Evolutionary conservation across 1,140 invertebrate genomes (phyloP).

Genomic region (Trichonephila inaurata): DNA sequence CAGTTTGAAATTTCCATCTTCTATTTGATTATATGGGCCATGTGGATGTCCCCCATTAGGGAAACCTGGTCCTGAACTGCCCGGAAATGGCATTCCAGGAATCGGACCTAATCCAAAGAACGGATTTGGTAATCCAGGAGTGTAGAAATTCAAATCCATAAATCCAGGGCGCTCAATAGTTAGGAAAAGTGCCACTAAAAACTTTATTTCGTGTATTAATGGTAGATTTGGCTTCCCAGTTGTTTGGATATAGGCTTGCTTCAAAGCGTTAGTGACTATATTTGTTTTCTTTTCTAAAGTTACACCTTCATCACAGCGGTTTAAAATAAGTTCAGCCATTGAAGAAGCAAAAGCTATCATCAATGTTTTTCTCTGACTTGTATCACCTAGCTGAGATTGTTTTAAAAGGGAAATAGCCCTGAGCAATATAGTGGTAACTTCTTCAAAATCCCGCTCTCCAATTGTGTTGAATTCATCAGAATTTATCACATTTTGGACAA

Average conservation of each 20-base stretch:
- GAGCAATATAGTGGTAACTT: not conserved
- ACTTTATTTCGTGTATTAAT: slow-evolving; percentile 3
- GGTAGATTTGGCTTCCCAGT: slow-evolving; percentile 12
- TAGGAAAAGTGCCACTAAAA: slow-evolving; percentile 2
- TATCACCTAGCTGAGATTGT: not conserved
- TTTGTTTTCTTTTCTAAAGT: not conserved
- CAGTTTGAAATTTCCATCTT: not conserved
- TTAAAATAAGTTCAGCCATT: slow-evolving; percentile 8
- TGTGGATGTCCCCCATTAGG: not conserved
- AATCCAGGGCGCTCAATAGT: not conserved
- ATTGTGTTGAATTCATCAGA: not conserved
- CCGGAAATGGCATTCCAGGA: not conserved
- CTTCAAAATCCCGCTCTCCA: not conserved
- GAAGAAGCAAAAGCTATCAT: slow-evolving; percentile 37
- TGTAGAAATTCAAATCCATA: not conserved
- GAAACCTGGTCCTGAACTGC: not conserved
- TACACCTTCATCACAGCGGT: not conserved
- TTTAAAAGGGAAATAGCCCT: not conserved
- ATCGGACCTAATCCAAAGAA: not conserved
- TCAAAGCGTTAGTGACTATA: not conserved
- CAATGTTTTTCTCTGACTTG: slow-evolving; percentile 13
- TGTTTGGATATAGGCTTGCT: not conserved
- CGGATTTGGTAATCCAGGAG: not conserved
- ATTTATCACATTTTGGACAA: not conserved
- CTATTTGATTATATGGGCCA: not conserved